Evolutionary conservation across 2,888 invertebrate genomes (phyloP).

Genomic region (Escarpia spicata): DNA sequence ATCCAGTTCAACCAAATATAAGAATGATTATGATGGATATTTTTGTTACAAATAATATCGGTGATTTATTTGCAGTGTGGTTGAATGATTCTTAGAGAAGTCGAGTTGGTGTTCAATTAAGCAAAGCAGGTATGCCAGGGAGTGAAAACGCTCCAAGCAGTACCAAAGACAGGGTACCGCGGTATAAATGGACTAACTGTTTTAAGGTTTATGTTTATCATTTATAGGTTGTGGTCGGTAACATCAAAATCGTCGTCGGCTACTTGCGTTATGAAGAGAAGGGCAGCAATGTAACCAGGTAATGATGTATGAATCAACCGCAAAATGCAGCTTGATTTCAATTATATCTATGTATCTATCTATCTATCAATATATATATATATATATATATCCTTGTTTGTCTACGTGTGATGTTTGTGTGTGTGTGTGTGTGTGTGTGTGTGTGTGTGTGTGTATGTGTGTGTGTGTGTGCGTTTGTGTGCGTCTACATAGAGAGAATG

Average conservation of each 20-base stretch:
- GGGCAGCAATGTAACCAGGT: neutral
- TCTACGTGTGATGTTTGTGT: neutral
- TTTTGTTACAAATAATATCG: too few species aligned
- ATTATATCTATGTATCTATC: too few species aligned
- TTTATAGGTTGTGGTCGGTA: constrained; percentile 36
- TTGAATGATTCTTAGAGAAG: too few species aligned
- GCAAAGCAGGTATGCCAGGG: too few species aligned
- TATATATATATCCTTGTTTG: neutral
- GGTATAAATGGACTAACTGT: too few species aligned
- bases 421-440: neutral
- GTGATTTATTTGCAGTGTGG: too few species aligned
- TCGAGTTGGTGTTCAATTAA: too few species aligned
- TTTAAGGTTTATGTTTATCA: neutral
- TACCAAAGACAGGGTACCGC: too few species aligned
- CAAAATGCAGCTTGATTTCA: neutral
- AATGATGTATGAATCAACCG: neutral
- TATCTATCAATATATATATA: too few species aligned
- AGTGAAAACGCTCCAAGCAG: too few species aligned
- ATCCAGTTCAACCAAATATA: too few species aligned
- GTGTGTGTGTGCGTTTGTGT: neutral
- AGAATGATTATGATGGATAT: too few species aligned
- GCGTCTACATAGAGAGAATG: neutral
- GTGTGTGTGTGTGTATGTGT: neutral
- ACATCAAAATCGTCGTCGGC: constrained; percentile 31
- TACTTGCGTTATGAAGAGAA: constrained; percentile 35